phyloP scores from a whole-genome alignment of 2,113 vertebrate genomes.

The Chionis minor region DNA sequence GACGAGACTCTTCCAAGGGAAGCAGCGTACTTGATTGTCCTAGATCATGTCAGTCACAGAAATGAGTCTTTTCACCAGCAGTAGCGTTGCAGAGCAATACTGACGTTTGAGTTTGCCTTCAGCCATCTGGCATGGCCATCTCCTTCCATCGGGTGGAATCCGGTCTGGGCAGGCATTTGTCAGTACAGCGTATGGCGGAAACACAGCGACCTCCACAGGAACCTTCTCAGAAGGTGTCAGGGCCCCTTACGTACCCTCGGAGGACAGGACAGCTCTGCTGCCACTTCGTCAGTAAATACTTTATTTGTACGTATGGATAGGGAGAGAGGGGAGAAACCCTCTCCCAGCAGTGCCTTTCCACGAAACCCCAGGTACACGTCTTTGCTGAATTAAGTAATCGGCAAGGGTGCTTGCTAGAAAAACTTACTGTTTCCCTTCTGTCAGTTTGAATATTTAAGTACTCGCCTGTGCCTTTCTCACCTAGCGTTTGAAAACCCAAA shows the following conservation, averaged over 20 bases:
- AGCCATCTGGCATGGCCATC: not conserved
- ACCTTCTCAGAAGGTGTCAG: not conserved
- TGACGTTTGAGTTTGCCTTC: not conserved
- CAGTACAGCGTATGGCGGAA: not conserved
- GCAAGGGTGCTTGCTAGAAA: not conserved
- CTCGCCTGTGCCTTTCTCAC: not conserved
- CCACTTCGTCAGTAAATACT: not conserved
- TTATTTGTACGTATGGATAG: not conserved
- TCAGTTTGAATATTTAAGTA: not conserved
- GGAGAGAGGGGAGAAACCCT: not conserved
- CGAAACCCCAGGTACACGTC: not conserved
- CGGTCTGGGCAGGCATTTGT: not conserved
- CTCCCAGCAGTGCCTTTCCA: not conserved
- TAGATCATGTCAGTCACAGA: not conserved
- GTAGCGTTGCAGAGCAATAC: not conserved
- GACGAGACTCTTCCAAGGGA: not conserved
- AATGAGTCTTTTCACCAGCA: not conserved
- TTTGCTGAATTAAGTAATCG: not conserved
- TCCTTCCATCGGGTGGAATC: not conserved
- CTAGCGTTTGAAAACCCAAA: not conserved
- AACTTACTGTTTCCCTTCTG: not conserved
- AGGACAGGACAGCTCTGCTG: not conserved
- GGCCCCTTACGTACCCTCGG: accelerated
- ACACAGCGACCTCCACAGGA: not conserved
- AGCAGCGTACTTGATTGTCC: accelerated